phyloP scores from a whole-genome alignment of 92 coral and sea anemone species.

The Scolanthus callimorphus region DNA sequence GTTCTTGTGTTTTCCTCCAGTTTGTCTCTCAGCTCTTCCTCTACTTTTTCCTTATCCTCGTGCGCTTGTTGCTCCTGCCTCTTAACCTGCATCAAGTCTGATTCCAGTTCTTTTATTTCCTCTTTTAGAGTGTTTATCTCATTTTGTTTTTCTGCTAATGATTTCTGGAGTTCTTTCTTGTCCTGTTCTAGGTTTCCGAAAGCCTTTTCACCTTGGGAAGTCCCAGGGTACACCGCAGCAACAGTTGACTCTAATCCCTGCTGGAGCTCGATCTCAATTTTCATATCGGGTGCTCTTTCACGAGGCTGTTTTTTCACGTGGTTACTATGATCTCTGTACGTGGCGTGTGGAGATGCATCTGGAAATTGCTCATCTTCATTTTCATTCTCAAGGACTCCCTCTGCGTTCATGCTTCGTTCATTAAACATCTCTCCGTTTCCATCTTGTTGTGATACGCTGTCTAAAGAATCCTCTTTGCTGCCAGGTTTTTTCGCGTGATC shows the following conservation, averaged over 20 bases:
- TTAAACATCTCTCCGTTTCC: no score
- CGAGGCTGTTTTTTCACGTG: no score
- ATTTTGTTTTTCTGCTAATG: slow-evolving; percentile 38
- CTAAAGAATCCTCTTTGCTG: no score
- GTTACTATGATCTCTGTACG: no score
- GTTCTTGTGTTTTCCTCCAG: slow-evolving; percentile 29
- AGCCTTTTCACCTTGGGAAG: slow-evolving; percentile 16
- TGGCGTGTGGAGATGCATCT: no score
- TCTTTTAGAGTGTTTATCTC: slow-evolving; percentile 36
- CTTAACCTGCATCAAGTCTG: slow-evolving; percentile 23
- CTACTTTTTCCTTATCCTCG: slow-evolving; percentile 28
- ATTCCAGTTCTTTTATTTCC: slow-evolving; percentile 37
- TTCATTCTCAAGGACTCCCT: no score
- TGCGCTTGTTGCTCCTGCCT: slow-evolving; percentile 22
- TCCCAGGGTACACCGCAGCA: background rate
- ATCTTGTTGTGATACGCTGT: no score
- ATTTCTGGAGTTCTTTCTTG: slow-evolving; percentile 14
- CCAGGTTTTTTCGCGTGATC: no score
- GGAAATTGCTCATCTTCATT: no score
- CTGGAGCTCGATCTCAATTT: slow-evolving; percentile 27
- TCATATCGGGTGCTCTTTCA: slow-evolving; percentile 15
- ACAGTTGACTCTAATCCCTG: slow-evolving; percentile 1
- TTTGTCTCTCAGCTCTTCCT: slow-evolving; percentile 28
- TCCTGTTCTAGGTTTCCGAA: slow-evolving; percentile 33
- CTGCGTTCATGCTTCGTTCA: no score